These are phyloP conservation scores for Athalia cordata DNA, from an alignment of 2,888 invertebrate genomes.

Conservation along the genomic window DNA sequence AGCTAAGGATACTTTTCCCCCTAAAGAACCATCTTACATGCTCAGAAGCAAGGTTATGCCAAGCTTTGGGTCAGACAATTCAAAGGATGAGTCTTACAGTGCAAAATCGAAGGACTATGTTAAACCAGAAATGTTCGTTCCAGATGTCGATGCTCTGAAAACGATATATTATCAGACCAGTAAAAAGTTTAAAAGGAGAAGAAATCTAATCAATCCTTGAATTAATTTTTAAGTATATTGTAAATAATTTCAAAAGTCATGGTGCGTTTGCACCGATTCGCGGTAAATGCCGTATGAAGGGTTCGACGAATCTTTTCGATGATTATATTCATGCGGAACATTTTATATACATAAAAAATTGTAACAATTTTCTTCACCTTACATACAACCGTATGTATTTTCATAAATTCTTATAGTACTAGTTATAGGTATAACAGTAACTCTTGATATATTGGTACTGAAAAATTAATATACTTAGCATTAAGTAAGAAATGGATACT, in stretches of 20 bases:
- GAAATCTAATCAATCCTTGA: constrained; percentile 48
- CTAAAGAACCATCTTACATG: constrained; percentile 50
- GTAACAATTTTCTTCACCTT: constrained; percentile 33
- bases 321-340: constrained; percentile 9
- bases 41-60: constrained; percentile 52
- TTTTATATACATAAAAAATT: constrained; percentile 15
- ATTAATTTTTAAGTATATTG: constrained; percentile 28
- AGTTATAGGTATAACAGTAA: constrained; percentile 28
- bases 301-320: constrained; percentile 15
- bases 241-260: constrained; percentile 34
- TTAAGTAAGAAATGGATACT: constrained; percentile 38
- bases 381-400: constrained; percentile 38
- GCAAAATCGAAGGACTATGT: constrained; percentile 48
- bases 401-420: constrained; percentile 20
- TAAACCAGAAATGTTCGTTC: constrained; percentile 45
- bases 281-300: constrained; percentile 7
- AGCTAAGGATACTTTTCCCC: constrained; percentile 50
- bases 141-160: constrained; percentile 44
- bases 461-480: constrained; percentile 22
- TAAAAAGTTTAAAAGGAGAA: constrained; percentile 52
- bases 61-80: constrained; percentile 48
- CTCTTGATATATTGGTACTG: constrained; percentile 32
- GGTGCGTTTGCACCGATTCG: constrained; percentile 44
- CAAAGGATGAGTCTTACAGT: constrained; percentile 52
- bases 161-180: constrained; percentile 38